Evolutionary conservation across 2,888 invertebrate genomes (phyloP), one percentile per base, ranked within the genome.

Genomic region (Watsonalla binaria): DNA sequence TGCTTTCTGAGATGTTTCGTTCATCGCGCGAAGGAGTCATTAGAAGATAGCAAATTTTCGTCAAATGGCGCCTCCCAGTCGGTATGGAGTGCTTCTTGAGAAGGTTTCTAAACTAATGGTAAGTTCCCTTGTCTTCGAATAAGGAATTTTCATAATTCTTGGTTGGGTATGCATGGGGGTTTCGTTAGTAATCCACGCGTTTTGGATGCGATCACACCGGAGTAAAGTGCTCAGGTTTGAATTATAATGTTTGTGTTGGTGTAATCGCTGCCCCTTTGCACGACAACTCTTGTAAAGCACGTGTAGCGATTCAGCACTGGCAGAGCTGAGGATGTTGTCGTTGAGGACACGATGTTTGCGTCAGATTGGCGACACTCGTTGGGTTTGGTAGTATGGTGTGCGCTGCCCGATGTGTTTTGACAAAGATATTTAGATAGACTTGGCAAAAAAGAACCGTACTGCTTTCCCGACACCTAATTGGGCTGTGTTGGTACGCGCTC

Each of bases 81-180:
- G 54, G 60, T 66, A 61, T 60, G 59, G 61, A 61, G 48, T 48
- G 48, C 49, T 48, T 52, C 51, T 54, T 53, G 47, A 51, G 47
- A 52, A 46, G 47, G 8, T 54, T 65, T 63, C 65, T 59, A 61
- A 66, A 54, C 63, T 52, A 62, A 68, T 73, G 83, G 83, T 83
- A 82, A 83, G 83, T 83, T 74, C 64, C 65, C 60, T 63, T 62
- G 65, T 58, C 68, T 72, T 77, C 71, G 78, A 71, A 67, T 61
- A 65, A 68, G 73, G 71, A 67, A 67, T 71, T 71, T 73, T 61
- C 59, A 15, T 49, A 49, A 37, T 39, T 49, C 37, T 72, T 72
- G 75, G 70, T 70, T 71, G 72, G 72, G 72, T 63, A 66, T 81
- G 80, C 80, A 81, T 77, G 80, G 78, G 75, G 74, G 61, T 63